Evolutionary conservation across 2,888 invertebrate genomes (phyloP), one percentile per base, ranked within the genome.

Genomic region (Chloromyia formosa): DNA sequence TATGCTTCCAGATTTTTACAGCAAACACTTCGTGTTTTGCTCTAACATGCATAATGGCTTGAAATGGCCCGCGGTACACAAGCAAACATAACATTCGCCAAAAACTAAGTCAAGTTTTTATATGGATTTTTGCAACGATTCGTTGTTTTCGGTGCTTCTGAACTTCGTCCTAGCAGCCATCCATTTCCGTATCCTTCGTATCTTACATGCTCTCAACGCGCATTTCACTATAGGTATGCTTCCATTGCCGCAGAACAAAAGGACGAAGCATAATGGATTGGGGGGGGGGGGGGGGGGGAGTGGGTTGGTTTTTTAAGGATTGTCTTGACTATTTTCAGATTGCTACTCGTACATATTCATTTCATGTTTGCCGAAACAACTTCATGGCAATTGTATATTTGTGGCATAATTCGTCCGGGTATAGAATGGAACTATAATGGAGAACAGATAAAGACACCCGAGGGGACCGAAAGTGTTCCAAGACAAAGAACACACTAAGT

Each of bases 11-110:
- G 35, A 35, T 66, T 66, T 66, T 66, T 66, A 49, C 23, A 49
- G 66, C 18, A 49, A 49, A 49, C 42, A 12, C 45, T 49, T 35
- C 27, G 27, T 35, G 3, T 35, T 35, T 35, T 35, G 27, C 27
- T 35, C 66, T 45, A 49, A 49, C 66, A 66, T 66, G 66, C 66
- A 66, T 66, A 35, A 66, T 66, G 42, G 66, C 66, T 49, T 20
- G 66, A 66, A 66, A 66, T 49, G 49, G 66, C 35, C n/a, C 49
- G 66, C 23, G 45, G n/a, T 16, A 7, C 16, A 35, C 27, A 35
- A 35, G 18, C 4, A 4, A 62, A 16, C 16, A 40, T 45, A 18
- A 45, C 12, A 49, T 49, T 66, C 45, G 66, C 66, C 66, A 66
- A 66, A 66, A 66, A 49, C 16, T 62, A 40, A 62, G 16, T 12